Base-by-base conservation (phyloP, 2,888 invertebrate species). In the Oscheius myriophilus region DNA sequence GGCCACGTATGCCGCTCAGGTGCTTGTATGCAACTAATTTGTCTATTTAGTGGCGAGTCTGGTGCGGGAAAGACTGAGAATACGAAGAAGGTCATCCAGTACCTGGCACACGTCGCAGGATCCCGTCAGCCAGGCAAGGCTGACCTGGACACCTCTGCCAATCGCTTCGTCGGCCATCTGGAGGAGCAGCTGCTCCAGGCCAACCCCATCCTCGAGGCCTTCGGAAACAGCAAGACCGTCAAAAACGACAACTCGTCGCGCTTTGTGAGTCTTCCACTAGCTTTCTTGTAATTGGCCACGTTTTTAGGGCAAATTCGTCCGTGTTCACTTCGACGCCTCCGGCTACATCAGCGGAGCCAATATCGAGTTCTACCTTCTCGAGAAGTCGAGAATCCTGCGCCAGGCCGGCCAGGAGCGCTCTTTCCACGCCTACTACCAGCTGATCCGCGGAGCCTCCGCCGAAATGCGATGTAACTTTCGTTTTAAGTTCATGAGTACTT, bases 41-140 rank as follows among this genome's bases (percentile, higher is more conserved):
- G 7, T 51, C 6, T 4, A n/a, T 67, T 67, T 83, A 90, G 89
- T 59, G 98, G 98, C 84, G 98, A 98, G 89, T 98, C 97, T 16
- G 98, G 98, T 82, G 98, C 98, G 83, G 98, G 98, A 81, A 98
- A 98, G 90, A 99, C 98, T 59, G 98, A 99, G 89, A 99, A 99
- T 89, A 98, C 98, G 72, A 98, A 99, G 90, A 98, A 98, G 91
- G 98, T 99, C 64, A 99, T 99, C 87, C 98, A 99, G 90, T 99
- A 98, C 90, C 91, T 99, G 88, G 98, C 98, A 51, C 96, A 94
- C 89, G 97, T 99, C 65, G 98, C 98, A 79, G 96, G 97, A 58
- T 96, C 72, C 14, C 43, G 63, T 16, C 63, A 63, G 51, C 39
- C 68, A 12, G 61, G 52, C 9, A 41, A 45, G 23, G 61, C 70